phyloP scores from a whole-genome alignment of 1,140 invertebrate species.

The Drosophila pandora region DNA sequence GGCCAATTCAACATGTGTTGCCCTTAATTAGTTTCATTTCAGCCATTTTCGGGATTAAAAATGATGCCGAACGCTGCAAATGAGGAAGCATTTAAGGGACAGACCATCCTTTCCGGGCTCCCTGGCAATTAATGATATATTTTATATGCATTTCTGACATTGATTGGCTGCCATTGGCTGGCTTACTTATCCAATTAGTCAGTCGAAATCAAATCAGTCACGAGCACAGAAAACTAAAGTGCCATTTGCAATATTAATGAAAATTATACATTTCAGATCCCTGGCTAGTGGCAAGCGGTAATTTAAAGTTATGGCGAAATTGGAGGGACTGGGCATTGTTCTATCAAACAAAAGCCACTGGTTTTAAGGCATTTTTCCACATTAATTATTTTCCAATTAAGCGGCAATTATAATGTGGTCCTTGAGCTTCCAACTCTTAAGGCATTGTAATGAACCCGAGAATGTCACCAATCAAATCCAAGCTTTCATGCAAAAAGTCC shows the following conservation, averaged over 20 bases:
- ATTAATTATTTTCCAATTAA: slow-evolving; percentile 80
- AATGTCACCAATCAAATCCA: slow-evolving; percentile 27
- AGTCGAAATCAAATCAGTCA: slow-evolving; percentile 33
- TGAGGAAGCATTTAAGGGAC: slow-evolving; percentile 35
- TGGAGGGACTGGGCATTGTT: slow-evolving; percentile 7
- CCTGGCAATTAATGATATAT: slow-evolving; percentile 21
- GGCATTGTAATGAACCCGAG: slow-evolving; percentile 10
- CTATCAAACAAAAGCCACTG: slow-evolving; percentile 34
- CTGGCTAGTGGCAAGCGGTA: background rate
- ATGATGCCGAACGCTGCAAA: slow-evolving; percentile 33
- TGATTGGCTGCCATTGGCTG: slow-evolving; percentile 34
- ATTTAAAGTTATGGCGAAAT: slow-evolving; percentile 17
- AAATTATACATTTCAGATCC: slow-evolving; percentile 14
- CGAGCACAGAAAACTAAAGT: background rate
- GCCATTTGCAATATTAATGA: slow-evolving; percentile 9
- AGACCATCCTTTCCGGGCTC: background rate
- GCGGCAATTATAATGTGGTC: slow-evolving; percentile 53
- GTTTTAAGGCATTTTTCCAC: slow-evolving; percentile 62
- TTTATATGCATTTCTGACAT: slow-evolving; percentile 16
- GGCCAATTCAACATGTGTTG: slow-evolving; percentile 60
- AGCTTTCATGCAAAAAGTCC: slow-evolving; percentile 19
- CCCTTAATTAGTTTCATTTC: slow-evolving; percentile 62
- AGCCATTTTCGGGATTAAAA: slow-evolving; percentile 52
- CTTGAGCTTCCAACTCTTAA: slow-evolving; percentile 19
- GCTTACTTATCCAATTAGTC: slow-evolving; percentile 12